phyloP scores from a whole-genome alignment of 2,113 vertebrate species.

The Myxocyprinus asiaticus region DNA sequence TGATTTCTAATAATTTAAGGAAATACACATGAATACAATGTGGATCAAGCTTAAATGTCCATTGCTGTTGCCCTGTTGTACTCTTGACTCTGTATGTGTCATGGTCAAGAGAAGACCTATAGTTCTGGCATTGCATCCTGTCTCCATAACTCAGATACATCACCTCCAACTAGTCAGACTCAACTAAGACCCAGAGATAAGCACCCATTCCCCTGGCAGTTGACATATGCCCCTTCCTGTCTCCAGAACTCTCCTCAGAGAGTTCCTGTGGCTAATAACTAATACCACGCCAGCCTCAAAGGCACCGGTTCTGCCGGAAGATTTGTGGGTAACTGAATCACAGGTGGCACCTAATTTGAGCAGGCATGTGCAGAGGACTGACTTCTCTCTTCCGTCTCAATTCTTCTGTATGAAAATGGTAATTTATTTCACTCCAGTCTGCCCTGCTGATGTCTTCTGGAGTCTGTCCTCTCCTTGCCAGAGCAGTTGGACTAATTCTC shows the following conservation, averaged over 20 bases:
- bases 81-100: too few species aligned
- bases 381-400: slow-evolving; percentile 27
- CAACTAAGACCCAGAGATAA: too few species aligned
- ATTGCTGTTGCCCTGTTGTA: too few species aligned
- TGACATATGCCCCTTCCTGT: slow-evolving; percentile 8
- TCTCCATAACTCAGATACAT: slow-evolving; percentile 11
- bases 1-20: too few species aligned
- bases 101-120: slow-evolving; percentile 24
- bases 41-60: too few species aligned
- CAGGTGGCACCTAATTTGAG: slow-evolving; percentile 44
- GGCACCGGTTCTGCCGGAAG: slow-evolving; percentile 7
- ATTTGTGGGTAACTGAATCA: slow-evolving; percentile 38
- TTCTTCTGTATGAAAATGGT: slow-evolving; percentile 34
- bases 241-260: neutral
- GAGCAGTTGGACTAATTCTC: slow-evolving; percentile 34
- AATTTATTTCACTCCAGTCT: slow-evolving; percentile 33
- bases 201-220: slow-evolving; percentile 22
- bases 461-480: slow-evolving; percentile 35
- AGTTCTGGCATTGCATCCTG: neutral
- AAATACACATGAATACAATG: too few species aligned
- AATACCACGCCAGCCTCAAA: slow-evolving; percentile 13
- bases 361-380: slow-evolving; percentile 37
- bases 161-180: neutral
- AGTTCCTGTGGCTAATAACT: slow-evolving; percentile 26
- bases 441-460: slow-evolving; percentile 8